These are phyloP conservation scores for Lucilia cuprina DNA, from an alignment of 1,140 invertebrate genomes.

Conservation along the genomic window DNA sequence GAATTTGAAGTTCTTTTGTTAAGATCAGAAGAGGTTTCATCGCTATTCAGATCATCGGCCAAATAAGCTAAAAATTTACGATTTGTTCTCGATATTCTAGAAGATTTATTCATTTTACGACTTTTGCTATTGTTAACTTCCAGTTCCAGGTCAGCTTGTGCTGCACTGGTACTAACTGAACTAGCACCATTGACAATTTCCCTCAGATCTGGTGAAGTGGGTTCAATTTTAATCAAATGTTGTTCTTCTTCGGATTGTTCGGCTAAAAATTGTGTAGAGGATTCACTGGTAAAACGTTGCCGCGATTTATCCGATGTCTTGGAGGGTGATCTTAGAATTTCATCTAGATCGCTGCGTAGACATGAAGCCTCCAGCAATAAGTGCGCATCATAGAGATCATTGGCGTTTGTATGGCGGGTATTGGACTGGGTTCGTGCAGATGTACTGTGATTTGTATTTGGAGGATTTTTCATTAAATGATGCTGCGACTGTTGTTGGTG, in stretches of 20 bases:
- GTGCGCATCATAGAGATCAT: slow-evolving; percentile 51
- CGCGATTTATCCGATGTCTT: slow-evolving; percentile 52
- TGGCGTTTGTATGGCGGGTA: slow-evolving; percentile 30
- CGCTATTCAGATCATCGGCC: not conserved
- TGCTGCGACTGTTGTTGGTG: slow-evolving; percentile 42
- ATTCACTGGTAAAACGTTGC: slow-evolving; percentile 55
- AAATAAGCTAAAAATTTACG: slow-evolving; percentile 39
- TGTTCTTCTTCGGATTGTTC: slow-evolving; percentile 47
- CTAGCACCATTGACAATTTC: slow-evolving; percentile 48
- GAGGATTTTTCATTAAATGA: not conserved
- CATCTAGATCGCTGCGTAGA: slow-evolving; percentile 59
- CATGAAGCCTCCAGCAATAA: slow-evolving; percentile 50
- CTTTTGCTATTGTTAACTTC: not conserved
- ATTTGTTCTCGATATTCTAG: slow-evolving; percentile 22
- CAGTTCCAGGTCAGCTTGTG: not conserved
- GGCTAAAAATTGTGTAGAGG: slow-evolving; percentile 53
- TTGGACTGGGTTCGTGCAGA: not conserved
- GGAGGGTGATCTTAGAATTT: slow-evolving; percentile 57
- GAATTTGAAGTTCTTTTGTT: slow-evolving; percentile 2
- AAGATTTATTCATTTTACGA: not conserved
- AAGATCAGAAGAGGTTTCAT: not conserved
- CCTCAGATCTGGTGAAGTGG: slow-evolving; percentile 53
- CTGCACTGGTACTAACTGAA: not conserved
- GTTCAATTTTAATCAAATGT: slow-evolving; percentile 57
- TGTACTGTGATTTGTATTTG: not conserved